A percentile compares a stretch with the other conserved stretches of the same genome.
Conservation (phyloP, 2,797 vertebrate species). For the Eurystomus glaucurus region DNA sequence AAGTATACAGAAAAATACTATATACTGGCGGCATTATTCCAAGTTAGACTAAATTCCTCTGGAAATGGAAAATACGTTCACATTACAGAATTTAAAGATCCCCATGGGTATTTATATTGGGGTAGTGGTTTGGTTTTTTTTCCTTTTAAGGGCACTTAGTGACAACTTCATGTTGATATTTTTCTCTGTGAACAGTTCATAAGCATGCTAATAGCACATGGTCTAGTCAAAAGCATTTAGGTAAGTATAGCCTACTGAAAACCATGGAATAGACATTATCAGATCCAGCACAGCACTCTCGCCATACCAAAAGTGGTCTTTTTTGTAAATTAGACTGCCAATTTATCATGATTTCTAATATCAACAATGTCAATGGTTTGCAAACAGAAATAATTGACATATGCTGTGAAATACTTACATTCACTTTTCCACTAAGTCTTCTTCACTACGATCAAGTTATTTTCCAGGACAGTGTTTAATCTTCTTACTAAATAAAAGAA, state of each 20-base stretch:
- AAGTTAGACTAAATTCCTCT: slow-evolving; percentile 6
- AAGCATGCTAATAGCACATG: not conserved
- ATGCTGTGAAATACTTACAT: slow-evolving; percentile 65
- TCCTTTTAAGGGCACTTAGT: not conserved
- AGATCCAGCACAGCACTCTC: not conserved
- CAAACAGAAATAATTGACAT: slow-evolving; percentile 4
- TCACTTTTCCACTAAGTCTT: slow-evolving; percentile 49
- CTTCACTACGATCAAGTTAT: slow-evolving; percentile 66
- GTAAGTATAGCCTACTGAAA: not conserved
- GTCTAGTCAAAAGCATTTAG: not conserved
- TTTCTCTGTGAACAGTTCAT: not conserved
- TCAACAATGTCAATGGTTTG: not conserved
- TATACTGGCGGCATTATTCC: not conserved
- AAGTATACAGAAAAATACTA: slow-evolving; percentile 23
- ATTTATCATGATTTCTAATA: not conserved
- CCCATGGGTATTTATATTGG: not conserved
- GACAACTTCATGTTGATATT: not conserved
- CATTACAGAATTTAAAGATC: not conserved
- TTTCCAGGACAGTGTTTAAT: slow-evolving; percentile 62
- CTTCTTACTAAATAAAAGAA: slow-evolving; percentile 67
- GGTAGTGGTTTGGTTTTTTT: accelerated
- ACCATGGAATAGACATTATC: not conserved
- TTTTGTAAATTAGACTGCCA: not conserved
- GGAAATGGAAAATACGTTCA: not conserved
- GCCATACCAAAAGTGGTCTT: not conserved